These are phyloP conservation scores for Augiades crinisus DNA, from an alignment of 2,888 invertebrate genomes.

Conservation along the genomic window DNA sequence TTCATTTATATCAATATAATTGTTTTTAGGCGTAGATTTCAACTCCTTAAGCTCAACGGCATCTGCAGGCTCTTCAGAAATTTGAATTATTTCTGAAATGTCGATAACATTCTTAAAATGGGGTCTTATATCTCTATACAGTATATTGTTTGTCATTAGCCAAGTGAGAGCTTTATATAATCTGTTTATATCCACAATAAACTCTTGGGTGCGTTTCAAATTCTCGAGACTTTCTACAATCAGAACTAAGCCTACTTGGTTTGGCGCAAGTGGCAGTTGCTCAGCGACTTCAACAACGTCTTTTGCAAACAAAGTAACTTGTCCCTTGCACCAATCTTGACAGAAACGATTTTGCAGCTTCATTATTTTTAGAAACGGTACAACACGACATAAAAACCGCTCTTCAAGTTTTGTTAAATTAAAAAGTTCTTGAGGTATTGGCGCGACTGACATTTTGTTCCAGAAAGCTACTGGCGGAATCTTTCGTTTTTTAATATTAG, in stretches of 20 bases:
- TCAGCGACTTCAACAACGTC: constrained; percentile 33
- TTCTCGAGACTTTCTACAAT: too few species aligned
- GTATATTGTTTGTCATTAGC: too few species aligned
- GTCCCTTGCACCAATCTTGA: constrained; percentile 38
- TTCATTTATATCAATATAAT: constrained; percentile 24
- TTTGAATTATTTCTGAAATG: too few species aligned
- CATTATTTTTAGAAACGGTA: constrained; percentile 37
- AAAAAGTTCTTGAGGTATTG: constrained; percentile 29
- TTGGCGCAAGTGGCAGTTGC: constrained; percentile 30
- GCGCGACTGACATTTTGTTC: constrained; percentile 32
- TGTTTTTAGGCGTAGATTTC: too few species aligned
- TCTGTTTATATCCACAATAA: constrained; percentile 32
- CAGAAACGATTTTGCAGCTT: constrained; percentile 35
- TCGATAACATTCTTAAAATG: too few species aligned
- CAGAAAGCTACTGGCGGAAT: constrained; percentile 31
- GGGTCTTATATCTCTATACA: too few species aligned
- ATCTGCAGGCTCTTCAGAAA: too few species aligned
- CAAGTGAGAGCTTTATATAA: constrained; percentile 29
- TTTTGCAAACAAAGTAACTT: constrained; percentile 36
- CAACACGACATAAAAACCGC: constrained; percentile 29
- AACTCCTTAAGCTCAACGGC: too few species aligned
- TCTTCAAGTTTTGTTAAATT: constrained; percentile 28
- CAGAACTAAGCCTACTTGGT: constrained; percentile 16
- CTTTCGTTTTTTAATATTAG: constrained; percentile 32
- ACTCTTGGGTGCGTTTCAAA: too few species aligned